These are phyloP conservation scores for Ennomos fuscantarius DNA, from an alignment of 2,888 invertebrate species.

Conservation along the genomic window DNA sequence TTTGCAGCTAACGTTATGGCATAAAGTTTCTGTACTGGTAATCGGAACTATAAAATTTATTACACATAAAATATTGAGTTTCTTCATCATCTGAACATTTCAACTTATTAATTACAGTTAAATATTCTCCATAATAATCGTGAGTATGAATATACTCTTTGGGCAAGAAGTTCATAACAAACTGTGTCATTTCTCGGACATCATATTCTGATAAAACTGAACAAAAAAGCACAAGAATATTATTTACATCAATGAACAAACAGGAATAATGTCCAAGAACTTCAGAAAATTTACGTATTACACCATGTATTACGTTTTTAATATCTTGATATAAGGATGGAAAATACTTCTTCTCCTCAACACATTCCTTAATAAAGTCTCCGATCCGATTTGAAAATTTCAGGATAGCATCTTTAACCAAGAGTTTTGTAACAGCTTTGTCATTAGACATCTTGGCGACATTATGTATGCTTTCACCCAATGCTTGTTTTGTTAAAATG, in stretches of 20 bases:
- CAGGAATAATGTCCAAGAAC: not conserved
- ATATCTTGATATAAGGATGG: conserved; percentile 2
- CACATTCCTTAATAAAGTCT: conserved; percentile 8
- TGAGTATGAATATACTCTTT: conserved; percentile 7
- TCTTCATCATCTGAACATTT: conserved; percentile 42
- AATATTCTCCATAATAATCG: conserved; percentile 29
- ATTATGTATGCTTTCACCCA: not conserved
- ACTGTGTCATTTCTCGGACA: conserved; percentile 37
- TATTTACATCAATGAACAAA: not conserved
- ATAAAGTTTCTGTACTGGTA: conserved; percentile 6
- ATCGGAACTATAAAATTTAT: conserved; percentile 37
- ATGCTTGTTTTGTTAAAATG: conserved; percentile 6
- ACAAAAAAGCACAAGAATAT: not conserved
- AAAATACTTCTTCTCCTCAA: conserved; percentile 5
- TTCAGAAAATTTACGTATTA: too few relatives aligned
- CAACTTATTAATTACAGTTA: conserved; percentile 38
- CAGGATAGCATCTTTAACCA: not conserved
- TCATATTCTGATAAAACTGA: conserved; percentile 20
- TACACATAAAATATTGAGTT: conserved; percentile 41
- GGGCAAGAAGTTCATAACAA: conserved; percentile 48
- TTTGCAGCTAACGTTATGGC: not conserved
- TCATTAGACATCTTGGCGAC: not conserved
- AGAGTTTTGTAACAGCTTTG: not conserved
- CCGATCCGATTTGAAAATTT: not conserved
- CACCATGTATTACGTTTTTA: not conserved